Conservation (phyloP, 1,140 invertebrate species). For the Lanistes nyassanus region DNA sequence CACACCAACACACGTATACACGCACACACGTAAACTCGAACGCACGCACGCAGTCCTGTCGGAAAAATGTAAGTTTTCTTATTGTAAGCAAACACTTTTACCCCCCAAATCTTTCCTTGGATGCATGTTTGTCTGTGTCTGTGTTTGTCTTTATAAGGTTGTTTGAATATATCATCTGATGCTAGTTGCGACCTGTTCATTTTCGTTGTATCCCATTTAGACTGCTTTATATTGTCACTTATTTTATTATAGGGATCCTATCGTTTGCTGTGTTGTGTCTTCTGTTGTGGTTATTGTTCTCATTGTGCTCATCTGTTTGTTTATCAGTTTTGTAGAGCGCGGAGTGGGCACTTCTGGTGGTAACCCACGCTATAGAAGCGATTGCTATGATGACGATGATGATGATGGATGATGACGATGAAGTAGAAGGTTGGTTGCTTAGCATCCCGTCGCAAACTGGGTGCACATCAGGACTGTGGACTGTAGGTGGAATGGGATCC, state of each 20-base stretch:
- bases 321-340: no score
- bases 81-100: not conserved
- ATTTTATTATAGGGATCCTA: not conserved
- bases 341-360: no score
- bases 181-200: not conserved
- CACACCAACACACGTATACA: slow-evolving; percentile 8
- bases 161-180: not conserved
- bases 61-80: not conserved
- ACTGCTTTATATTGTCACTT: not conserved
- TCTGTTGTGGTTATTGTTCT: not conserved
- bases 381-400: no score
- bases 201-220: not conserved
- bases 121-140: slow-evolving; percentile 6
- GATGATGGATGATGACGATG: no score
- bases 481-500: no score
- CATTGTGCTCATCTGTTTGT: no score
- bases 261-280: not conserved
- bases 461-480: no score
- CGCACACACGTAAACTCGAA: not conserved
- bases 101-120: not conserved
- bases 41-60: not conserved
- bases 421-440: no score
- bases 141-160: not conserved
- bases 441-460: no score
- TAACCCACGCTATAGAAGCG: no score